Evolutionary conservation across 2,888 invertebrate species (phyloP).

Genomic region (Acrobasis consociella): DNA sequence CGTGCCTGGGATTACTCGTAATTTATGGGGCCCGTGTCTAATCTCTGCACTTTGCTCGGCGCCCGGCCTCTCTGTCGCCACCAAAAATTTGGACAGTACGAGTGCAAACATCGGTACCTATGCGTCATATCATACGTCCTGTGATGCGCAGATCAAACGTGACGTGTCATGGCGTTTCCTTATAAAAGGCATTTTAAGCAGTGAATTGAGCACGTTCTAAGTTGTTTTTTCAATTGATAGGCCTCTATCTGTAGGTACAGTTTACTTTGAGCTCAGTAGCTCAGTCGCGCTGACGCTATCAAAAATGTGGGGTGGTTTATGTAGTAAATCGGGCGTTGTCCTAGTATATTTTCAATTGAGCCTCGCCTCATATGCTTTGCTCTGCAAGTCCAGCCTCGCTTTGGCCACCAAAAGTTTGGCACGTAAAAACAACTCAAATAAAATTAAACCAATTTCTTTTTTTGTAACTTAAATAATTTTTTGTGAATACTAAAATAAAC

Average conservation of each 20-base stretch:
- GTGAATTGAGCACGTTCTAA: not conserved
- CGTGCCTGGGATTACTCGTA: conserved; percentile 76
- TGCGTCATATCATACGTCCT: conserved; percentile 24
- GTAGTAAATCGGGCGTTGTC: not conserved
- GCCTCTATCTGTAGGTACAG: conserved; percentile 76
- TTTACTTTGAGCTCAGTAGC: conserved; percentile 50
- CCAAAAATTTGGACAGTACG: conserved; percentile 41
- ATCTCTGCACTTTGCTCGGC: conserved; percentile 74
- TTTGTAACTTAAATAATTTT: too few species aligned
- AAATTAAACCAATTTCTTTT: too few species aligned
- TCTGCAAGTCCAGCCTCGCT: too few species aligned
- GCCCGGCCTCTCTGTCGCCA: conserved; percentile 32
- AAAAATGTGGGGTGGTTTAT: conserved; percentile 28
- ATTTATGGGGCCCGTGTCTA: conserved; percentile 76
- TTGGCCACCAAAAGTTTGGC: too few species aligned
- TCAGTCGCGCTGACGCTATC: conserved; percentile 25
- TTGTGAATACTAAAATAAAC: too few species aligned
- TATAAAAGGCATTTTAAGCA: not conserved
- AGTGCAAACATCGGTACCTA: conserved; percentile 37
- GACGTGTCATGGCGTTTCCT: not conserved
- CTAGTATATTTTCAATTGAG: too few species aligned
- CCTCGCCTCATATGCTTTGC: too few species aligned
- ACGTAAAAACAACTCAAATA: too few species aligned
- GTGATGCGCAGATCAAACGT: not conserved
- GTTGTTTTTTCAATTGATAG: conserved; percentile 65